Conservation (phyloP, 2,113 vertebrate genomes). For the Hemiprocne comata region DNA sequence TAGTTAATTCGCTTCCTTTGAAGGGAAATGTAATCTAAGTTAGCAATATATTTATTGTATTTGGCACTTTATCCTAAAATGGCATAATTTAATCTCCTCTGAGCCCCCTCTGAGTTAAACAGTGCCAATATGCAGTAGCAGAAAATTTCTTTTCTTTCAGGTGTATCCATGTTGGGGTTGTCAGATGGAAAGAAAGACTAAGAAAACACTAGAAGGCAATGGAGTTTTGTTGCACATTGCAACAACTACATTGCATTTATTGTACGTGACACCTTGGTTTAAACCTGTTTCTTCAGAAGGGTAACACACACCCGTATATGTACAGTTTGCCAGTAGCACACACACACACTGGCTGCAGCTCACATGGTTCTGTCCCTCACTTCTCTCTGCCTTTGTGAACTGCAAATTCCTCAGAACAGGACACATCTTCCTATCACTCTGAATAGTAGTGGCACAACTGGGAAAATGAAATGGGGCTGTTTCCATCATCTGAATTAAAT, state of each 20-base stretch:
- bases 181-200: neutral
- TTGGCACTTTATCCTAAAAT: neutral
- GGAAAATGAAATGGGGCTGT: neutral
- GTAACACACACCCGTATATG: neutral
- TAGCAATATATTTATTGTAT: neutral
- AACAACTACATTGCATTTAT: neutral
- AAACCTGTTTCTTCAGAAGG: neutral
- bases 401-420: neutral
- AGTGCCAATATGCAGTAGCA: neutral
- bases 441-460: neutral
- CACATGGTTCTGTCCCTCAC: neutral
- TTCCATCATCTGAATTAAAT: neutral
- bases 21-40: neutral
- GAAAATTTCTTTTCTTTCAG: neutral
- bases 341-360: neutral
- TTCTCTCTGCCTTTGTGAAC: neutral
- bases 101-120: neutral
- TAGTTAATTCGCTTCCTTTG: neutral
- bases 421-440: neutral
- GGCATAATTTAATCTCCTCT: neutral
- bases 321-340: neutral
- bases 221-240: neutral
- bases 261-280: neutral
- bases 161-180: accelerated
- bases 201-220: neutral